Conservation (phyloP, 2,888 invertebrate species). For the Netelia inedita region DNA sequence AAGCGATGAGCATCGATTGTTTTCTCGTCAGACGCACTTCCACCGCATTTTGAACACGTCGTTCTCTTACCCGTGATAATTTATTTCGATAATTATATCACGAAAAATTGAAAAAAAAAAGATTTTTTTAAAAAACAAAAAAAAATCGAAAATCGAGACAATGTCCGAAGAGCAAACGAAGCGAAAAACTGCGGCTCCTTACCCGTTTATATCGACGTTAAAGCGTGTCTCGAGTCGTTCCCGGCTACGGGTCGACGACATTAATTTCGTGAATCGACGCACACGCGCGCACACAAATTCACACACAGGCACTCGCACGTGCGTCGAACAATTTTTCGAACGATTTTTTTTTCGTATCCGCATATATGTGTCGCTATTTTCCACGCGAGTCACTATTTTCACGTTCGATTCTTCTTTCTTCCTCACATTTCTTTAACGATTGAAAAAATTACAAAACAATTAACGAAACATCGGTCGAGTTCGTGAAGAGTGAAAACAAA, state of each 20-base stretch:
- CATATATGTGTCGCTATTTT: not conserved
- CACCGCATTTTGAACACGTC: constrained; percentile 67
- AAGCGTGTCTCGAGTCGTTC: constrained; percentile 32
- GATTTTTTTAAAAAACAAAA: not conserved
- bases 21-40: constrained; percentile 69
- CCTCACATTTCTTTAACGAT: not conserved
- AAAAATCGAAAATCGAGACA: not conserved
- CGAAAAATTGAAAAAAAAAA: not conserved
- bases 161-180: not conserved
- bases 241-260: constrained; percentile 66
- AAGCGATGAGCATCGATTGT: constrained; percentile 24
- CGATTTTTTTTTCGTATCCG: constrained; percentile 1
- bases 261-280: constrained; percentile 60
- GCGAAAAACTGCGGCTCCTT: not conserved
- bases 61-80: not conserved
- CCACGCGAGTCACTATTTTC: not conserved
- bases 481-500: not conserved
- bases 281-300: constrained; percentile 39
- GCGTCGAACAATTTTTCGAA: constrained; percentile 9
- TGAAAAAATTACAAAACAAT: no score
- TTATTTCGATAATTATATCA: not conserved
- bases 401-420: not conserved
- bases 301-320: not conserved
- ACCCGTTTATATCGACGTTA: constrained; percentile 31
- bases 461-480: no score